These are phyloP conservation scores for Patella vulgata DNA, from an alignment of 1,140 invertebrate species.

Conservation along the genomic window DNA sequence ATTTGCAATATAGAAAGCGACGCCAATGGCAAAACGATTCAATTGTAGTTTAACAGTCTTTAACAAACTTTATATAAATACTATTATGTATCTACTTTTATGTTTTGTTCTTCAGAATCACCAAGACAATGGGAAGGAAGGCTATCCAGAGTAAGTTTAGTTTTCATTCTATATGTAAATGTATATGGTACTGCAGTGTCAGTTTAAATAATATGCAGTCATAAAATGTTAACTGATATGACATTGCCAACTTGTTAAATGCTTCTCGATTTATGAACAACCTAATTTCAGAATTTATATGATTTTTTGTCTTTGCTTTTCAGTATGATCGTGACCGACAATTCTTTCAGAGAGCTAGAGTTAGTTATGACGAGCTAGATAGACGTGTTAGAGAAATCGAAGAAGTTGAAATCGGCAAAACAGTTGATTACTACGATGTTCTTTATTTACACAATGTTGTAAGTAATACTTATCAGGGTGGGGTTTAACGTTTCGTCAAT, in stretches of 20 bases:
- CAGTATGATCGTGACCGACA: conserved; percentile 28
- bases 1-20: too few species aligned
- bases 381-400: conserved; percentile 44
- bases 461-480: conserved; percentile 27
- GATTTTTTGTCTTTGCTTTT: too few species aligned
- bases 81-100: background rate
- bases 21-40: too few species aligned
- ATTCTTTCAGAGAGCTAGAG: conserved; percentile 20
- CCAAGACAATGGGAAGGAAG: conserved; percentile 22
- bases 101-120: conserved; percentile 11
- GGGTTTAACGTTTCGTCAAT: too few species aligned
- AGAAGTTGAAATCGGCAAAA: conserved; percentile 33
- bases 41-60: too few species aligned
- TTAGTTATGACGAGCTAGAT: conserved; percentile 44
- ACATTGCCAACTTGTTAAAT: too few species aligned
- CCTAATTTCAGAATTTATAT: too few species aligned
- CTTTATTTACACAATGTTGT: conserved; percentile 56
- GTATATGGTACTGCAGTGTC: too few species aligned
- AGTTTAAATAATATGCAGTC: too few species aligned
- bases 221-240: too few species aligned
- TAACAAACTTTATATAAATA: background rate
- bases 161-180: conserved; percentile 2
- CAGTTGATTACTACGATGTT: conserved; percentile 47
- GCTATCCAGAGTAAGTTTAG: conserved; percentile 5
- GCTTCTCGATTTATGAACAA: too few species aligned